A percentile compares a stretch with the other conserved stretches of the same genome.
These are phyloP conservation scores for Deroplatys truncata DNA, from an alignment of 2,888 invertebrate genomes.

Conservation along the genomic window DNA sequence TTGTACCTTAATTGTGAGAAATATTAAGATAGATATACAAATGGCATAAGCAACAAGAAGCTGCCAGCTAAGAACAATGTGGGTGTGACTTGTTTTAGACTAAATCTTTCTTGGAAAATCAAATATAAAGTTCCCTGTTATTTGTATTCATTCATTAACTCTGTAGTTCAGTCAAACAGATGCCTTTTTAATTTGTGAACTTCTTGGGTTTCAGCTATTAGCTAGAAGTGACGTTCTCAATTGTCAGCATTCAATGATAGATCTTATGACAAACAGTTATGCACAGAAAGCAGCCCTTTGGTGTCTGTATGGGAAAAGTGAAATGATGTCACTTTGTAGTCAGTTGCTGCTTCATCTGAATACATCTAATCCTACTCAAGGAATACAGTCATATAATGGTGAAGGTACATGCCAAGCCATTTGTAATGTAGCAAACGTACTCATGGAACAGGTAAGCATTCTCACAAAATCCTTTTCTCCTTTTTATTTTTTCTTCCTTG, in stretches of 20 bases:
- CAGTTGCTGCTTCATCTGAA: slow-evolving; percentile 75
- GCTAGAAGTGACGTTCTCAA: slow-evolving; percentile 82
- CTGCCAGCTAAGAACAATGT: no score
- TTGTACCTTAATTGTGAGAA: background rate
- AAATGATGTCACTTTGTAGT: slow-evolving; percentile 75
- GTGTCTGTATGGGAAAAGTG: slow-evolving; percentile 83
- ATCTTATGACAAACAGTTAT: slow-evolving; percentile 74
- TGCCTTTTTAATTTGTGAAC: background rate
- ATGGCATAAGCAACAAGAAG: no score
- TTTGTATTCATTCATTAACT: no score
- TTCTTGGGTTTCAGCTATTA: slow-evolving; percentile 54
- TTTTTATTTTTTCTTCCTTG: no score
- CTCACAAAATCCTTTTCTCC: background rate
- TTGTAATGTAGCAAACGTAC: slow-evolving; percentile 59
- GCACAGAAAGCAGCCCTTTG: slow-evolving; percentile 82
- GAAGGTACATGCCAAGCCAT: slow-evolving; percentile 67
- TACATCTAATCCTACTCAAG: slow-evolving; percentile 45
- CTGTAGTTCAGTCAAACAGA: no score
- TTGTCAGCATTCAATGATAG: slow-evolving; percentile 77
- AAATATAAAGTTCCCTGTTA: no score
- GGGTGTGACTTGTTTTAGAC: no score
- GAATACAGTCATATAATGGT: slow-evolving; percentile 53
- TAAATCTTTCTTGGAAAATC: no score
- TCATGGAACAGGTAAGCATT: slow-evolving; percentile 46
- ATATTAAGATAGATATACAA: no score